Evolutionary conservation across 2,113 vertebrate species (phyloP), one percentile per base, ranked within the genome.

Genomic region (Regulus satrapa): DNA sequence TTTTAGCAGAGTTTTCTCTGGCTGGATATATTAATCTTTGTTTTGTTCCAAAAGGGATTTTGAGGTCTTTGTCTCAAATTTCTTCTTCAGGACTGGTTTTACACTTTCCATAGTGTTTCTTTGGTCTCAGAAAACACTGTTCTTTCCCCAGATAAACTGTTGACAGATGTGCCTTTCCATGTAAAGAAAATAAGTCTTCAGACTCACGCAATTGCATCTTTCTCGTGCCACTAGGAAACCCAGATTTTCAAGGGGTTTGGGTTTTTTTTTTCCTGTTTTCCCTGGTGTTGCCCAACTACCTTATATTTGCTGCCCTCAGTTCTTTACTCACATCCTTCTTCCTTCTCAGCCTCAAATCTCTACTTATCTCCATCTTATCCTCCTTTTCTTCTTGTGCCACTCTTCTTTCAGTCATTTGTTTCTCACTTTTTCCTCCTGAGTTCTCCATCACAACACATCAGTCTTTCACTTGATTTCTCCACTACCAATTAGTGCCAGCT

Each of bases 381-480:
- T 71, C 18, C 12, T 43, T 81, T 46, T 72, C 13, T 19, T 54
- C 29, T 78, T 31, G n/a, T 81, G 48, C 23, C 21, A 43, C 13
- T 58, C 25, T 73, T 82, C 36, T 67, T 64, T 21, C 8, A 8
- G 31, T 78, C 40, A 52, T 75, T n/a, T 48, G 4, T 43, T 94
- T 74, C 41, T 66, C 32, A 40, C 26, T 78, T 85, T 88, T 77
- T 52, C 24, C 31, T 58, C n/a, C 13, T 0, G 4, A 91, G 52
- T 43, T 81, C 61, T 68, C 85, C 66, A 52, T 15, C 69, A 51
- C 26, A 87, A 93, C 40, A 93, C 46, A 71, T 77, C 48, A 48
- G 72, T 32, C 63, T 86, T 74, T 91, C 89, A 86, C 51, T 76
- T 54, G 31, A 91, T 87, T 91, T 75, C 52, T 59, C 69, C 40